Evolutionary conservation across 2,797 vertebrate genomes (phyloP).

Genomic region (Fistularia tabacaria): DNA sequence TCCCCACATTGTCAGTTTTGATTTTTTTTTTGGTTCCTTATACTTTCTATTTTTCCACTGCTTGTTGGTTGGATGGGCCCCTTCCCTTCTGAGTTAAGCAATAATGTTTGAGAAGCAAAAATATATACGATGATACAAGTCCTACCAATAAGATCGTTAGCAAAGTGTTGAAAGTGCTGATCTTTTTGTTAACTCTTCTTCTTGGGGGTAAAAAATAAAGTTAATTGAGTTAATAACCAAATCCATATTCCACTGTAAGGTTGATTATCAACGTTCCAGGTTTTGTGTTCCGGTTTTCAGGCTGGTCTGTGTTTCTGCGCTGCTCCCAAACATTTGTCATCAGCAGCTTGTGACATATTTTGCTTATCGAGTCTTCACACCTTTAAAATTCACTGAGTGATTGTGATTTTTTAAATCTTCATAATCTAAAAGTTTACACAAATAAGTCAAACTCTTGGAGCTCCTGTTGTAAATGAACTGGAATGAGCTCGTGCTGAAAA

Average conservation of each 20-base stretch:
- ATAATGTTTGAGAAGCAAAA: constrained; percentile 67
- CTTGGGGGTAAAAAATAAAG: too few species aligned
- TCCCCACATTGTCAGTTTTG: constrained; percentile 17
- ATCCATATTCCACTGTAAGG: constrained; percentile 28
- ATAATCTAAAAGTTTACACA: too few species aligned
- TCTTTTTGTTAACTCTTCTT: constrained; percentile 14
- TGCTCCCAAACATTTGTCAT: too few species aligned
- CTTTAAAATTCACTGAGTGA: too few species aligned
- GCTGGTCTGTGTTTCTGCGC: constrained; percentile 66
- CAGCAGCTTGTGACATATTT: too few species aligned
- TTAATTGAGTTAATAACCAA: too few species aligned
- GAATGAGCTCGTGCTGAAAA: not conserved
- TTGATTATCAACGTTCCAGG: constrained; percentile 44
- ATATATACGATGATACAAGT: constrained; percentile 18
- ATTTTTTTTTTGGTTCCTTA: constrained; percentile 22
- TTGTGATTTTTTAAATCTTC: too few species aligned
- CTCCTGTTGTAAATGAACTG: not conserved
- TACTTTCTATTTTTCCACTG: constrained; percentile 9
- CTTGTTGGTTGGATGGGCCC: constrained; percentile 35
- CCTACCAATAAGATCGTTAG: constrained; percentile 24
- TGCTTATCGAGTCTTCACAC: too few species aligned
- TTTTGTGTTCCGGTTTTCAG: constrained; percentile 61
- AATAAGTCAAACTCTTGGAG: too few species aligned
- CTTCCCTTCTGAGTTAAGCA: constrained; percentile 68
- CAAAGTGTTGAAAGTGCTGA: not conserved